These are phyloP conservation scores for Notocelia uddmanniana DNA, from an alignment of 2,888 invertebrate species.

Conservation along the genomic window DNA sequence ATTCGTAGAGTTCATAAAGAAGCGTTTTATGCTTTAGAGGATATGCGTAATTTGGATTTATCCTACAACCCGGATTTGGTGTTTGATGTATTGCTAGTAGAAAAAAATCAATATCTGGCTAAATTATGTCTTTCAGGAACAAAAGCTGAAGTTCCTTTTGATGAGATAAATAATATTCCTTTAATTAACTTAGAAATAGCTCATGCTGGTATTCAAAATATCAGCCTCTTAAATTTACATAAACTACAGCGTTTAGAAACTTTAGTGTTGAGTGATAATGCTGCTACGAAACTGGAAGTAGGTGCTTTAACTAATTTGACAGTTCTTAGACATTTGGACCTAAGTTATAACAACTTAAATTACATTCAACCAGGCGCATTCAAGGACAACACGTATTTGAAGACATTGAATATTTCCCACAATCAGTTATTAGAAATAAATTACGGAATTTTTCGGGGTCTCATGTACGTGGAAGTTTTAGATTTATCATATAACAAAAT, in stretches of 20 bases:
- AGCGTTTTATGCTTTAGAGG: constrained; percentile 55
- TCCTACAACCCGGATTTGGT: constrained; percentile 63
- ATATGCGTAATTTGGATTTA: constrained; percentile 62
- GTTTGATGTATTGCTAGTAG: constrained; percentile 54
- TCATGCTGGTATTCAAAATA: constrained; percentile 56
- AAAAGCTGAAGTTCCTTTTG: constrained; percentile 55
- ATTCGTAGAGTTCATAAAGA: constrained; percentile 42
- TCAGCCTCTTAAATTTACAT: constrained; percentile 57
- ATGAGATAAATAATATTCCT: constrained; percentile 47
- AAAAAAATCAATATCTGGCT: constrained; percentile 52
- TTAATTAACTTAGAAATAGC: constrained; percentile 58
- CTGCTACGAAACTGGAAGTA: constrained; percentile 56
- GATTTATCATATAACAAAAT: constrained; percentile 70
- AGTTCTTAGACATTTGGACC: constrained; percentile 58
- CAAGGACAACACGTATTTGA: constrained; percentile 60
- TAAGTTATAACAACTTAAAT: constrained; percentile 66
- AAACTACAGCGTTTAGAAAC: constrained; percentile 54
- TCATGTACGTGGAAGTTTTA: constrained; percentile 59
- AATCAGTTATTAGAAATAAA: constrained; percentile 61
- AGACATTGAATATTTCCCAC: constrained; percentile 67
- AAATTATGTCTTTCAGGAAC: constrained; percentile 61
- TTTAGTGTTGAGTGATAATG: constrained; percentile 62
- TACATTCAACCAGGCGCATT: constrained; percentile 69
- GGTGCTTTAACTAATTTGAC: constrained; percentile 58
- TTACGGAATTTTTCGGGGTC: constrained; percentile 68